Conservation (phyloP, 2,888 invertebrate genomes). For the Latrodectus elegans region DNA sequence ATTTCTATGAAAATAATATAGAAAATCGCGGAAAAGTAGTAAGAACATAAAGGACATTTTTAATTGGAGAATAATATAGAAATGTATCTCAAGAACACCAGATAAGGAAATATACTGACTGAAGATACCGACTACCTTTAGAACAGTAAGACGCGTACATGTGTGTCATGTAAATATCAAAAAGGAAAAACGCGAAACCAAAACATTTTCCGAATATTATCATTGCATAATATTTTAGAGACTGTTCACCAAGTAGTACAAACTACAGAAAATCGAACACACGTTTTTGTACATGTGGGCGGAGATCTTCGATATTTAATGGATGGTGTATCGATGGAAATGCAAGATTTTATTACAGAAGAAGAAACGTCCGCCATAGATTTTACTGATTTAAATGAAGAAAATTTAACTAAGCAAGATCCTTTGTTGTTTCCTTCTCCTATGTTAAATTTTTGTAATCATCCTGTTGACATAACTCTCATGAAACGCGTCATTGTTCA, state of each 20-base stretch:
- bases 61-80: too few relatives aligned
- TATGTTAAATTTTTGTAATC: constrained; percentile 61
- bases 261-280: constrained; percentile 75
- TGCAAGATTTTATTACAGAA: constrained; percentile 71
- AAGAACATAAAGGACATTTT: too few relatives aligned
- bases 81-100: too few relatives aligned
- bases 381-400: constrained; percentile 67
- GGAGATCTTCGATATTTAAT: constrained; percentile 82
- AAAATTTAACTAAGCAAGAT: too few relatives aligned
- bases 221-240: constrained; percentile 73
- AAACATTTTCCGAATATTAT: constrained; percentile 71
- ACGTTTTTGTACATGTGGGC: constrained; percentile 83
- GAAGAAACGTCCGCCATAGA: constrained; percentile 58
- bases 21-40: too few relatives aligned
- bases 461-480: constrained; percentile 89
- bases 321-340: constrained; percentile 78
- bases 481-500: constrained; percentile 89
- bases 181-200: constrained; percentile 54
- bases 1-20: too few relatives aligned
- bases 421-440: constrained; percentile 64
- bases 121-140: too few relatives aligned
- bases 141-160: constrained; percentile 63
- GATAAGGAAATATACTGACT: too few relatives aligned
- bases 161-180: constrained; percentile 60
- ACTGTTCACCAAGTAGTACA: constrained; percentile 73